Evolutionary conservation across 2,113 vertebrate species (phyloP), one percentile per base, ranked within the genome.

Genomic region (Zeus faber): DNA sequence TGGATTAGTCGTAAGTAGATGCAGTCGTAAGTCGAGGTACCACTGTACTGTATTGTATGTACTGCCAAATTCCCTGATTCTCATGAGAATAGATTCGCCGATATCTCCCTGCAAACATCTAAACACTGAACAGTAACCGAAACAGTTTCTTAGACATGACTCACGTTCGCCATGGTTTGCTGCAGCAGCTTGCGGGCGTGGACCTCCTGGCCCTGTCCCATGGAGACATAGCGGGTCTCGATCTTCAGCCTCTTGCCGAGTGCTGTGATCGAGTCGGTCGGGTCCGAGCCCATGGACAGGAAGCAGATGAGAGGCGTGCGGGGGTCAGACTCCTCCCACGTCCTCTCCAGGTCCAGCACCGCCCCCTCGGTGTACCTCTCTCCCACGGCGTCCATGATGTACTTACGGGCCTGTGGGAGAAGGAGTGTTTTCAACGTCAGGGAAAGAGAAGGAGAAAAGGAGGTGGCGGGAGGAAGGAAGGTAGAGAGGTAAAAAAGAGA

Each of bases 251-350:
- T 92, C 85, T 93, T 99, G 5, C 94, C 95, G 77, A 98, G 70
- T 18, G 93, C 92, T 6, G 91, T 95, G 63, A 99, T 96, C 18
- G 92, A 92, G 76, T 97, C 92, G 0, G 93, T 97, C 61, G 97
- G 96, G 80, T 98, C 97, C 0, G 96, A 96, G 33, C 95, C 95
- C 94, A 95, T 96, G 14, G 95, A 98, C 61, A 99, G 82, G 63
- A 99, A 93, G 72, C 97, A 97, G 69, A 97, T 91, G 62, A 98
- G 91, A 17, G 97, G 95, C 0, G 91, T 96, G 1, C 85, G 85
- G 4, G 91, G 88, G 59, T 93, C 92, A 3, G 95, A 95, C 72
- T 98, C 96, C 72, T 96, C 93, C 94, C 95, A 98, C 0, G 86
- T 96, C 82, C 87, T 92, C 75, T 98, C 95, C 82, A 98, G 81